Base-by-base conservation (phyloP, 2,797 vertebrate genomes). In the Glossophaga mutica region DNA sequence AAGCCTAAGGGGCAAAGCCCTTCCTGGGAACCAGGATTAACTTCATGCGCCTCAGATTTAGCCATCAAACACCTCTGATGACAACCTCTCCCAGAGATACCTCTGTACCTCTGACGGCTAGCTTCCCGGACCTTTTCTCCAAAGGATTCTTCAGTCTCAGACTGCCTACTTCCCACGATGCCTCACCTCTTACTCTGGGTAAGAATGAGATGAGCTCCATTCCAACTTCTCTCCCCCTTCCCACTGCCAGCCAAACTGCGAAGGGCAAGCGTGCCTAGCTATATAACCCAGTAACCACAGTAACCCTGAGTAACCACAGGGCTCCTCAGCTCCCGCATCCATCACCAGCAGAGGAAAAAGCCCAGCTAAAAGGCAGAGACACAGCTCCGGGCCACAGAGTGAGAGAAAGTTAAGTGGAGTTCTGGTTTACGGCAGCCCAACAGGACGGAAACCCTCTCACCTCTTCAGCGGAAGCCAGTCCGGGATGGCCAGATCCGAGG, bases 401-500 rank as follows among this genome's bases (percentile, higher is more conserved):
- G 74, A 96, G 32, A 67, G 24, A 84, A 83, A 88, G 21, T 11
- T 96, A 92, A 67, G 26, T 32, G 34, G n/a, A 82, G 18, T 46
- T n/a, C 42, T 76, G 67, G 83, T 65, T 94, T 57, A 76, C 9
- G 62, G 15, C 55, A 81, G 21, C 62, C 91, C 21, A 92, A 37
- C 74, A 73, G 78, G 50, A 91, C 1, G 65, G 76, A 98, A 97
- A 81, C 84, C 91, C 94, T 52, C 93, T 98, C 94, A 99, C 98
- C 98, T 99, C 98, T 96, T 98, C 48, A 2, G 98, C 97, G 8
- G 98, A 98, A 32, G 97, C 68, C 91, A 98, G 97, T 94, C 98
- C 98, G 87, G 98, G 98, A 96, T 98, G 98, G 88, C 98, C 98
- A 96, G 98, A 94, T 91, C 98, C 97, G 0, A 98, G 97, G 85